Evolutionary conservation across 2,113 vertebrate genomes (phyloP).

Genomic region (Verasper variegatus): DNA sequence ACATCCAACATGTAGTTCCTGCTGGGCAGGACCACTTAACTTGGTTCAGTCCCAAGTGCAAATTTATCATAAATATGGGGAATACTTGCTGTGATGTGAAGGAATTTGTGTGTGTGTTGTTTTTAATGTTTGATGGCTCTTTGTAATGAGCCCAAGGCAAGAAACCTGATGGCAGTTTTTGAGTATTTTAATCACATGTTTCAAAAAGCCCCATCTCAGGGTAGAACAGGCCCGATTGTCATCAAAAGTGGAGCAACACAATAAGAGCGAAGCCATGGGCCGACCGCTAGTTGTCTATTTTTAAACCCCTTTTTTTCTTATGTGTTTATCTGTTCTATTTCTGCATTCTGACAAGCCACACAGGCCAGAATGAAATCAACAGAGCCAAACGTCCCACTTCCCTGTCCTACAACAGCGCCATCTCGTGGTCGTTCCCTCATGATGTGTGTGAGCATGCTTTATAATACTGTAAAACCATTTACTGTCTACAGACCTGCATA

Average conservation of each 20-base stretch:
- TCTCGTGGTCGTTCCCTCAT: conserved; percentile 33
- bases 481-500: not conserved
- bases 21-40: conserved; percentile 18
- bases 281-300: conserved; percentile 54
- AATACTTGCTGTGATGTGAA: conserved; percentile 4
- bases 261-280: conserved; percentile 23
- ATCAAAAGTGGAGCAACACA: conserved; percentile 36
- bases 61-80: conserved; percentile 42
- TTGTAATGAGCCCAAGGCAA: not conserved
- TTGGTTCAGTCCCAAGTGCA: conserved; percentile 8
- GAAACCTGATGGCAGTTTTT: not conserved
- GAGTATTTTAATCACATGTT: conserved; percentile 12
- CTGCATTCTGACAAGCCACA: conserved; percentile 43
- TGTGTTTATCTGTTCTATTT: conserved; percentile 70
- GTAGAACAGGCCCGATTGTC: not conserved
- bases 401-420: conserved; percentile 32
- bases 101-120: not conserved
- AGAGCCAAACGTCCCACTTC: not conserved
- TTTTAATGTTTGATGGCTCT: not conserved
- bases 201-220: conserved; percentile 5
- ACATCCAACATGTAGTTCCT: conserved; percentile 50
- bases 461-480: conserved; percentile 2
- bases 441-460: conserved; percentile 3
- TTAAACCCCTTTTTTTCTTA: conserved; percentile 40
- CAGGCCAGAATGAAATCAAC: conserved; percentile 32